Evolutionary conservation across 2,888 invertebrate genomes (phyloP), one percentile per base, ranked within the genome.

Genomic region (Plusia festucae): DNA sequence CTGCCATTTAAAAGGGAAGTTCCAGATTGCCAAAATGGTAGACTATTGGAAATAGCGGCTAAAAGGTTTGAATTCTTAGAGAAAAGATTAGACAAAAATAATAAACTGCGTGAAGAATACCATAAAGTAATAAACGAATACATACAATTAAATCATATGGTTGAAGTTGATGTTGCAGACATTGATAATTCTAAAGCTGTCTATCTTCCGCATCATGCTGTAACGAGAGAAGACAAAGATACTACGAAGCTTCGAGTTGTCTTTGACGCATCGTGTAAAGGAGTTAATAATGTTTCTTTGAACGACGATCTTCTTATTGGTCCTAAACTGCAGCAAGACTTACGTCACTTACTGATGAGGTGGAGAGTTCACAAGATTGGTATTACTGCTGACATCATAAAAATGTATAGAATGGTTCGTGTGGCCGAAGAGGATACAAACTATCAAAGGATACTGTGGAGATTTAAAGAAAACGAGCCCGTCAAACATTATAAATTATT

Each of bases 1-100:
- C 46, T 80, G 13, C 77, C 76, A 32, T 32, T 32, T 0, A 32
- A 13, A 11, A 32, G 8, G 13, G 13, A 32, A 13, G 13, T 32
- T 13, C 13, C 32, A 32, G 32, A 32, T 0, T 6, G 13, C 1
- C 32, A 8, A 9, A 32, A 32, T 2, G 13, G 8, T 32, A 32
- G 32, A 32, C 13, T 32, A 32, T 3, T 13, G 32, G 32, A 32
- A 32, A 32, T 32, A 32, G 32, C 32, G 1, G 32, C 32, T 32
- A 32, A 32, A 32, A 32, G 46, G 22, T 49, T 18, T 63, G 32
- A 20, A 27, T 51, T 2, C 16, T 52, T 3, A 51, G 52, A 9
- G 60, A 53, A 11, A 51, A 8, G 18, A 4, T 46, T 46, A 16
- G 1, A 16, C 0, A 46, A 46, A 3, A 20, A 55, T 40, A 11